A percentile compares a stretch with the other conserved stretches of the same genome.
Conservation (phyloP, 2,113 vertebrate species). For the Oceanodroma tethys region DNA sequence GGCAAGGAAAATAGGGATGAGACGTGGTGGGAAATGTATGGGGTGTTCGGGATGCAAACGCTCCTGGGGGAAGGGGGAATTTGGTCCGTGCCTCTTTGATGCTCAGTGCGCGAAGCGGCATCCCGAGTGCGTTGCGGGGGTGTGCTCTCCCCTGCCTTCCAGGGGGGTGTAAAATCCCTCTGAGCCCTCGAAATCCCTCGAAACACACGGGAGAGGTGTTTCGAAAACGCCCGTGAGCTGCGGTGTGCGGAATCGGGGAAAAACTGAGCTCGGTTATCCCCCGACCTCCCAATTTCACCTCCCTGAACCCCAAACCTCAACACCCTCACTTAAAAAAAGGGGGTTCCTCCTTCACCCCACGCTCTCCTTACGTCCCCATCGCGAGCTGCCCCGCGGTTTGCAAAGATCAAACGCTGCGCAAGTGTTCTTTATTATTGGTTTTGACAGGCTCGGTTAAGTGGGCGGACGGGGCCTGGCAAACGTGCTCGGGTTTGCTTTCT, state of each 20-base stretch:
- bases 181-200: too few relatives aligned
- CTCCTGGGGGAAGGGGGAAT: neutral
- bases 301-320: neutral
- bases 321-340: neutral
- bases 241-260: rapidly evolving
- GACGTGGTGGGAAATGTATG: rapidly evolving
- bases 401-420: rapidly evolving
- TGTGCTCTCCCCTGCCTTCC: too few relatives aligned
- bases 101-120: neutral
- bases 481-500: neutral
- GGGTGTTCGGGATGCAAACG: neutral
- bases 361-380: rapidly evolving
- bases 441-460: neutral
- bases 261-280: neutral
- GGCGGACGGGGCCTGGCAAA: neutral
- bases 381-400: rapidly evolving
- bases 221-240: neutral
- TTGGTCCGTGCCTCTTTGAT: neutral
- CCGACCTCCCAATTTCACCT: neutral
- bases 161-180: neutral
- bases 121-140: rapidly evolving
- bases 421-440: neutral
- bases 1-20: neutral
- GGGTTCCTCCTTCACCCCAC: rapidly evolving
- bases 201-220: rapidly evolving